Evolutionary conservation across 2,113 vertebrate genomes (phyloP), one percentile per base, ranked within the genome.

Genomic region (Chionis minor): DNA sequence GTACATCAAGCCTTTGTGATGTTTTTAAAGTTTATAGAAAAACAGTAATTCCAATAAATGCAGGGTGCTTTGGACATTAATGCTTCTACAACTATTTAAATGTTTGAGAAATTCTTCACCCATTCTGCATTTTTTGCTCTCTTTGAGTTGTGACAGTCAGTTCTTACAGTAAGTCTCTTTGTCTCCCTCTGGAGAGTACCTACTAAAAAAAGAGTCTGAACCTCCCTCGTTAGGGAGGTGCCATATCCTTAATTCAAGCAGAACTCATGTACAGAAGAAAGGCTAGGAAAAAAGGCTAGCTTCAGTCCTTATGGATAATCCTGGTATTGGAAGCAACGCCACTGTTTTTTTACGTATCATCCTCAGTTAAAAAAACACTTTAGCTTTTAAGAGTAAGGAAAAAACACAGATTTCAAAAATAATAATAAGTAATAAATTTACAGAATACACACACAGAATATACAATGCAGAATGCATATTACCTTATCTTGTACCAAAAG

Each of bases 211-310:
- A 69, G 40, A 55, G 22, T 49, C 26, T 32, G 33, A 80, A 72
- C 26, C 4, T 56, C 23, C 17, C 11, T 42, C 54, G 1, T 32
- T 56, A 51, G 12, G 27, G 40, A 81, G 30, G 11, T 28, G 27
- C 7, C 20, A 38, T 16, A 70, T 54, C 12, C 24, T 83, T 49
- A 49, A 61, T 5, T 66, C 17, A 70, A 54, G 19, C 4, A 83
- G 33, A 77, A 66, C 18, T 42, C 35, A 5, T 3, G 0, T 30
- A 9, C 2, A 51, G 44, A 54, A 63, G 78, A 73, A 63, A 16
- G 8, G 6, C 6, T 38, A 52, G 0, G 0, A 54, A 63, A 81
- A 73, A 63, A 16, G 8, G 6, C 6, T 38, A 52, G 0, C 0
- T 47, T 52, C 8, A 11, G 12, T 52, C 80, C 45, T 40, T 62